A percentile compares a stretch with the other conserved stretches of the same genome.
Conservation (phyloP, 2,797 vertebrate genomes). For the Periophthalmus magnuspinnatus region DNA sequence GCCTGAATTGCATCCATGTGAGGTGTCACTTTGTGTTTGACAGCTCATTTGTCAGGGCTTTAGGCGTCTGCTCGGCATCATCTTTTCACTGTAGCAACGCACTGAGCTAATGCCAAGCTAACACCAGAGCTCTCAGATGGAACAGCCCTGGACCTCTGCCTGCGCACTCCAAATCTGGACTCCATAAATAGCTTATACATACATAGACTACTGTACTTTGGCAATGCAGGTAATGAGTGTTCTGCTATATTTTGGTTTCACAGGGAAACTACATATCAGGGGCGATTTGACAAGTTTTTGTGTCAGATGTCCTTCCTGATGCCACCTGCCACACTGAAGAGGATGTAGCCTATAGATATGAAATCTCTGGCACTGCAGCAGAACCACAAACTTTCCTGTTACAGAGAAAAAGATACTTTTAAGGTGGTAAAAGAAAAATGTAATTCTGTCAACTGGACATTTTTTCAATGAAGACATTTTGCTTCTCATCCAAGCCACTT, state of each 20-base stretch:
- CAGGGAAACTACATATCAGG: neutral
- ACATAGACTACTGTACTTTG: neutral
- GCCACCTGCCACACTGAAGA: neutral
- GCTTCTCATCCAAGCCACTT: too few relatives aligned
- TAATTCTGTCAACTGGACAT: too few relatives aligned
- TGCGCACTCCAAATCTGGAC: slow-evolving; percentile 17
- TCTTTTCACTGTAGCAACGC: slow-evolving; percentile 45
- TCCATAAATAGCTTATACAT: slow-evolving; percentile 8
- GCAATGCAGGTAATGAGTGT: neutral
- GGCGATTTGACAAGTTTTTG: neutral
- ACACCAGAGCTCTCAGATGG: slow-evolving; percentile 62
- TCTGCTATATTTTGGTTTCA: neutral
- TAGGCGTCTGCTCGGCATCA: slow-evolving; percentile 50
- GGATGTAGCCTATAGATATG: neutral
- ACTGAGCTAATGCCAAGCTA: slow-evolving; percentile 40
- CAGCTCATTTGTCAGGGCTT: slow-evolving; percentile 71
- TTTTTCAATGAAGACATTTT: too few relatives aligned
- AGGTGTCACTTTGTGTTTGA: slow-evolving; percentile 66
- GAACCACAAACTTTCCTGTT: neutral
- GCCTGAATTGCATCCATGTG: slow-evolving; percentile 42
- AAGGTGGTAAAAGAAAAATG: too few relatives aligned
- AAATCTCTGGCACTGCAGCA: neutral
- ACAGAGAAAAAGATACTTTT: too few relatives aligned
- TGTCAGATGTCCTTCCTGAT: neutral
- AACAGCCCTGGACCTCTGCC: slow-evolving; percentile 57